A percentile compares a stretch with the other conserved stretches of the same genome.
phyloP scores from a whole-genome alignment of 1,140 invertebrate genomes.

The Neodiprion pinetum region DNA sequence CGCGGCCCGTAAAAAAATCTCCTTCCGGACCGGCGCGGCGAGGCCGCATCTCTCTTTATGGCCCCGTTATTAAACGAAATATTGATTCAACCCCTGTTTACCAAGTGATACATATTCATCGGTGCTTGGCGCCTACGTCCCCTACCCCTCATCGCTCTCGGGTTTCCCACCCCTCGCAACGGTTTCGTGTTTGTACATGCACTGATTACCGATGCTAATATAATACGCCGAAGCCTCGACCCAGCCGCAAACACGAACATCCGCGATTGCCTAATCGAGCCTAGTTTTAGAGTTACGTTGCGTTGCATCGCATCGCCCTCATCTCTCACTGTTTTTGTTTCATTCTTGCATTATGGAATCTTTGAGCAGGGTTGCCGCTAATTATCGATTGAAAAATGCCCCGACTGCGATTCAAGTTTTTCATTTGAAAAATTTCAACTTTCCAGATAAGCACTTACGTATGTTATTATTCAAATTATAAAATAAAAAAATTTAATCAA shows the following conservation, averaged over 20 bases:
- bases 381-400: no score
- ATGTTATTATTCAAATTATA: no score
- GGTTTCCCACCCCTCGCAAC: constrained; percentile 18
- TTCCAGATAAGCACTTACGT: no score
- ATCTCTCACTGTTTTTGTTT: no score
- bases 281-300: background rate
- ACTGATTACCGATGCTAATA: constrained; percentile 3
- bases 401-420: no score
- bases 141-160: constrained; percentile 25
- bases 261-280: background rate
- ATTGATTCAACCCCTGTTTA: constrained; percentile 64
- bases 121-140: constrained; percentile 40
- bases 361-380: no score
- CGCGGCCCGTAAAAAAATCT: no score
- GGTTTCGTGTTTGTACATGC: background rate
- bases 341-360: no score
- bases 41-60: background rate
- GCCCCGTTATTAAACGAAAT: constrained; percentile 62
- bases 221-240: background rate
- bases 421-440: no score
- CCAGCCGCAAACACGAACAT: background rate
- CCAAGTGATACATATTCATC: constrained; percentile 63
- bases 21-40: no score
- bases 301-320: background rate
- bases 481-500: no score